Evolutionary conservation across 2,113 vertebrate genomes (phyloP).

Genomic region (Vulpes lagopus): DNA sequence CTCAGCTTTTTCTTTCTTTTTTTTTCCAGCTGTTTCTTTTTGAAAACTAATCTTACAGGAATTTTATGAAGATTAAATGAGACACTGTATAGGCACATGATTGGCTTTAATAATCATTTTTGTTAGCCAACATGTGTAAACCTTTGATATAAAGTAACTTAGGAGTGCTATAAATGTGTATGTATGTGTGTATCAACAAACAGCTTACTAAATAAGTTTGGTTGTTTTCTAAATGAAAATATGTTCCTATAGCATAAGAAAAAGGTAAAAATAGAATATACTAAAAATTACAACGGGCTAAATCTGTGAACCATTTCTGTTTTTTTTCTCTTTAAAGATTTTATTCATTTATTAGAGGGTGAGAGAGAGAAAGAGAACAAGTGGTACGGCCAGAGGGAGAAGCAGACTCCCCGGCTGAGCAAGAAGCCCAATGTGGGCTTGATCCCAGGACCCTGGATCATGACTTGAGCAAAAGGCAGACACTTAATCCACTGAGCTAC

Average conservation of each 20-base stretch:
- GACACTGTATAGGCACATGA: not conserved
- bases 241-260: not conserved
- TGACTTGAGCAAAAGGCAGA: too few species aligned
- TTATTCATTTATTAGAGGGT: too few species aligned
- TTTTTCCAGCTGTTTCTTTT: not conserved
- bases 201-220: not conserved
- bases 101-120: not conserved
- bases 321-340: too few species aligned
- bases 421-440: too few species aligned
- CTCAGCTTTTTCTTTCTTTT: not conserved
- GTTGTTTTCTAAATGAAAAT: not conserved
- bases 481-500: too few species aligned
- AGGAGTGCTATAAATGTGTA: not conserved
- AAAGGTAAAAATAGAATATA: slow-evolving; percentile 3
- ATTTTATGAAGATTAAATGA: not conserved
- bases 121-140: not conserved
- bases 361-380: too few species aligned
- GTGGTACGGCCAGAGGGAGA: too few species aligned
- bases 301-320: not conserved
- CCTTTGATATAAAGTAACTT: not conserved
- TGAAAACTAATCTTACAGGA: not conserved
- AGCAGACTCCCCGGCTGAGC: too few species aligned
- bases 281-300: not conserved
- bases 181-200: not conserved
- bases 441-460: too few species aligned